phyloP scores from a whole-genome alignment of 2,888 invertebrate genomes.

The Tenthredo amoena region DNA sequence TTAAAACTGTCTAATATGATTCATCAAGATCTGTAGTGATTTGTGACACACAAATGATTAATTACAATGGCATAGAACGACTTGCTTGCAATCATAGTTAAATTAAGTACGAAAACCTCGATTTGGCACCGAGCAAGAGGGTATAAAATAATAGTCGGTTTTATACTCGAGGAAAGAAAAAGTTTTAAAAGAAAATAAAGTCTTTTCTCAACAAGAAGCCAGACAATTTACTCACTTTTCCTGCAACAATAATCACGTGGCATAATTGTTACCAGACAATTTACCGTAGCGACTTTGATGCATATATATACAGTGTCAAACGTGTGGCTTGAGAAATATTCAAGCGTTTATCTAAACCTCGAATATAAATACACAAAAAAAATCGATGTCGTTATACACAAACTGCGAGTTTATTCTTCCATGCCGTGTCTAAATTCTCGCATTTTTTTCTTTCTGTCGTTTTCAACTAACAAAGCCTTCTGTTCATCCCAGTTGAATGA shows the following conservation, averaged over 20 bases:
- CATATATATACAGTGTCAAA: neutral
- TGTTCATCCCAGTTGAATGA: neutral
- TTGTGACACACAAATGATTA: conserved; percentile 2
- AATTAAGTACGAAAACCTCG: neutral
- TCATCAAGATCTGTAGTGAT: neutral
- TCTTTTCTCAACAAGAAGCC: neutral
- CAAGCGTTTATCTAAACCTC: neutral
- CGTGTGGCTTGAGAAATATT: neutral
- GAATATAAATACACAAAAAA: neutral
- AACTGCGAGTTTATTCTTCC: neutral
- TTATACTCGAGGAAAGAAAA: neutral
- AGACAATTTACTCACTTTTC: neutral
- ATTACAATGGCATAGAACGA: neutral
- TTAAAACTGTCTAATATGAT: neutral
- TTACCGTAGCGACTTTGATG: neutral
- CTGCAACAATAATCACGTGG: neutral
- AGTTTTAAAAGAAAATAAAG: neutral
- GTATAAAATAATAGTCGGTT: neutral
- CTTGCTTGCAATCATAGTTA: neutral
- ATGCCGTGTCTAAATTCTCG: neutral
- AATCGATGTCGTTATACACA: neutral
- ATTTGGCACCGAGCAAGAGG: neutral
- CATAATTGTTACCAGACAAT: neutral
- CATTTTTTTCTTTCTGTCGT: neutral
- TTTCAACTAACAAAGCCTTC: neutral